phyloP scores from a whole-genome alignment of 2,888 invertebrate species.

The Electrophaes corylata region DNA sequence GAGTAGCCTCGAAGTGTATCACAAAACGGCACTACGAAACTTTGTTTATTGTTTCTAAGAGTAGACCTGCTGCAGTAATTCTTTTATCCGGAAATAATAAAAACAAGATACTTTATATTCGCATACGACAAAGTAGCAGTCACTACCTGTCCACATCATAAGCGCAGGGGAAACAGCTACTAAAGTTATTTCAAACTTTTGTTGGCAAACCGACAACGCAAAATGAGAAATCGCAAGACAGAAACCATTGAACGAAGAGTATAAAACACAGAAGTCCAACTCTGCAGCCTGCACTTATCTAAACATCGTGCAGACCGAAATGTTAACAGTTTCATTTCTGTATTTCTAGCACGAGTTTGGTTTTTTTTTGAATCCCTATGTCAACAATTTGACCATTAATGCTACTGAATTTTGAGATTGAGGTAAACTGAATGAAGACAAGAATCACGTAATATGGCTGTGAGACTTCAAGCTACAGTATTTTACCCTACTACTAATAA shows the following conservation, averaged over 20 bases:
- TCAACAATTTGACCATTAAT: neutral
- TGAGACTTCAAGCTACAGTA: too few species aligned
- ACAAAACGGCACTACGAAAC: too few species aligned
- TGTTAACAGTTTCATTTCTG: conserved; percentile 57
- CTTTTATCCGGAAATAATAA: too few species aligned
- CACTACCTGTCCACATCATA: conserved; percentile 26
- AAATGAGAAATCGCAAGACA: conserved; percentile 28
- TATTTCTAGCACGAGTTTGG: neutral
- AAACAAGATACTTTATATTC: neutral
- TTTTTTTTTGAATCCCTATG: neutral
- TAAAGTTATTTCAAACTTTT: conserved; percentile 35
- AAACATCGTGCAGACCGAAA: conserved; percentile 46
- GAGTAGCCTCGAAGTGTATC: too few species aligned
- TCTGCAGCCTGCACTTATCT: conserved; percentile 30
- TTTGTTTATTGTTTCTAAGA: too few species aligned
- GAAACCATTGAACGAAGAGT: conserved; percentile 3
- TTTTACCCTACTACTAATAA: too few species aligned
- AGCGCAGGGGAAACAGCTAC: conserved; percentile 27
- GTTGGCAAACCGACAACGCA: conserved; percentile 27
- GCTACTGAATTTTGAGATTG: neutral
- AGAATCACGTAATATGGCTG: too few species aligned
- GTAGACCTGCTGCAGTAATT: too few species aligned
- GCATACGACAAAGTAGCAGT: conserved; percentile 10
- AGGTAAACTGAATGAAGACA: too few species aligned
- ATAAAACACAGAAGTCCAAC: conserved; percentile 9